Conservation (phyloP, 2,113 vertebrate genomes). For the Erpornis zantholeuca region DNA sequence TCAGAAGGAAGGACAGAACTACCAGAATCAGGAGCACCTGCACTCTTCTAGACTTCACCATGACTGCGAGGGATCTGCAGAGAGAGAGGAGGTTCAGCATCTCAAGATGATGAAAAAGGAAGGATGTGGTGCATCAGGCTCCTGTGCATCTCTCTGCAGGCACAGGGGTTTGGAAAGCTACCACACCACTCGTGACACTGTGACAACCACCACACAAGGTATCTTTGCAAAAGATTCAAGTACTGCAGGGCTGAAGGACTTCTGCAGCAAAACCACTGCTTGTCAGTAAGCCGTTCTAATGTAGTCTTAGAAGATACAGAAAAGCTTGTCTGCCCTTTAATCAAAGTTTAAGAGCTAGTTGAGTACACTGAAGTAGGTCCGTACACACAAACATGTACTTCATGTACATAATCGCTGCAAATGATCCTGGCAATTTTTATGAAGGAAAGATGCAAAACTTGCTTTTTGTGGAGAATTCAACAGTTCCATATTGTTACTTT, state of each 20-base stretch:
- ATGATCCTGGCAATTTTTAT: not conserved
- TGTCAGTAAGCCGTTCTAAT: not conserved
- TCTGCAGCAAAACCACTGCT: not conserved
- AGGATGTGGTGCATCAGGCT: not conserved
- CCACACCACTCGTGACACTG: not conserved
- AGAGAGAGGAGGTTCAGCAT: not conserved
- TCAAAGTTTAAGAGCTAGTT: not conserved
- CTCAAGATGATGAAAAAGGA: not conserved
- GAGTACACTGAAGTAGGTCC: not conserved
- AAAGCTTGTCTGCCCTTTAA: not conserved
- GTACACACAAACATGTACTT: not conserved
- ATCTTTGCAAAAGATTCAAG: not conserved
- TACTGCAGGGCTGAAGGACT: not conserved
- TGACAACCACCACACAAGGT: not conserved
- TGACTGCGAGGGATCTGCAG: not conserved
- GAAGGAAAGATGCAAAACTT: not conserved
- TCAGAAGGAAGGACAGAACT: constrained; percentile 70
- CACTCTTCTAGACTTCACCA: constrained; percentile 13
- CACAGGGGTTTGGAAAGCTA: not conserved
- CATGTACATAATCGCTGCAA: not conserved
- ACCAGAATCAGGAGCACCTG: constrained; percentile 21
- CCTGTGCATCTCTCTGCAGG: not conserved
- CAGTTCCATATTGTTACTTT: not conserved
- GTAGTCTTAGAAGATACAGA: not conserved
- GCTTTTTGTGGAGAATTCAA: not conserved